phyloP scores from a whole-genome alignment of 1,140 invertebrate genomes.

The Bemisia tabaci region DNA sequence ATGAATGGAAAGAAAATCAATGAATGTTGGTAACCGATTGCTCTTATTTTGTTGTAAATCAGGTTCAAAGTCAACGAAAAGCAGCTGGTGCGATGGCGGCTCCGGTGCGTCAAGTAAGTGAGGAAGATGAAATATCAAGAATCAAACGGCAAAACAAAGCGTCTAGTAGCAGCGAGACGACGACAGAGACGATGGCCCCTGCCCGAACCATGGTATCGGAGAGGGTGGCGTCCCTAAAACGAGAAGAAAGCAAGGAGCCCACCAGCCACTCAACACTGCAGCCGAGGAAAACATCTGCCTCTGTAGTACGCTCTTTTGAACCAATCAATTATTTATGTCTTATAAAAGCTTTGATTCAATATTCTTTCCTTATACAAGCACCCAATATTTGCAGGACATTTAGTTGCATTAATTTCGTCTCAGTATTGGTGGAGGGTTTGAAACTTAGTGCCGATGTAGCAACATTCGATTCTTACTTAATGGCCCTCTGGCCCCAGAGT shows the following conservation, averaged over 20 bases:
- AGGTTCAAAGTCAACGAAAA: constrained; percentile 30
- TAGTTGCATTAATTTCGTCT: too few relatives aligned
- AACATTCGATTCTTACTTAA: too few relatives aligned
- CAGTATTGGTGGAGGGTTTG: too few relatives aligned
- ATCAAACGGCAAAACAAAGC: constrained; percentile 77
- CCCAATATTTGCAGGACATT: too few relatives aligned
- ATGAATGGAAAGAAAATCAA: too few relatives aligned
- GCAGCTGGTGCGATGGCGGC: constrained; percentile 32
- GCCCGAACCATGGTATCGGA: constrained; percentile 27
- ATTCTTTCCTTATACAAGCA: too few relatives aligned
- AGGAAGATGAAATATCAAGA: constrained; percentile 78
- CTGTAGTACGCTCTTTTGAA: constrained; percentile 53
- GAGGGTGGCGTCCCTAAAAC: constrained; percentile 34
- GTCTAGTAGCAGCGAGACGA: constrained; percentile 35
- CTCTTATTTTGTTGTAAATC: too few relatives aligned
- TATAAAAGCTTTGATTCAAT: too few relatives aligned
- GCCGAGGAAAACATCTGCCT: constrained; percentile 34
- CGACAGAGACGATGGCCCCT: constrained; percentile 24
- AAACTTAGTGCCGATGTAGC: too few relatives aligned
- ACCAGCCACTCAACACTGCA: constrained; percentile 26
- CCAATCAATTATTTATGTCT: constrained; percentile 24
- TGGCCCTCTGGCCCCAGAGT: too few relatives aligned
- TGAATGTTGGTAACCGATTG: too few relatives aligned
- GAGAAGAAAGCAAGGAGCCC: constrained; percentile 28
- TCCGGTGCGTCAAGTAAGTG: constrained; percentile 36